These are phyloP conservation scores for Murina feae DNA, from an alignment of 2,113 vertebrate genomes.

Conservation along the genomic window DNA sequence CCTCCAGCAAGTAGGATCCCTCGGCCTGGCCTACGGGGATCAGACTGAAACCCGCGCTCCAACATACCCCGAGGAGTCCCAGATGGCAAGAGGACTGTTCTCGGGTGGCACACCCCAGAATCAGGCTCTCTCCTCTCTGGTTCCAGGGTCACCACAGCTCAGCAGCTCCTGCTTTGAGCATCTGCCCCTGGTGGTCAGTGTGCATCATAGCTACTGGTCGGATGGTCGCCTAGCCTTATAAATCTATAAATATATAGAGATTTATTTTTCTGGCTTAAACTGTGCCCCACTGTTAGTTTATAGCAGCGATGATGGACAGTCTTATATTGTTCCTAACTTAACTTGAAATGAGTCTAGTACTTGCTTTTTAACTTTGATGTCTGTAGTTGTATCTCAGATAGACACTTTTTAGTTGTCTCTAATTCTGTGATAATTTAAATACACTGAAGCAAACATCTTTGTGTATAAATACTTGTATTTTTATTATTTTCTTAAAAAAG, in stretches of 20 bases:
- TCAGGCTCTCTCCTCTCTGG: too few species aligned
- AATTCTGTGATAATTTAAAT: neutral
- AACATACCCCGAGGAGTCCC: too few species aligned
- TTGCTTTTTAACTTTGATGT: neutral
- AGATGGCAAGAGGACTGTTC: too few species aligned
- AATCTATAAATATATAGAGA: too few species aligned
- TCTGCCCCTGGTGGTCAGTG: too few species aligned
- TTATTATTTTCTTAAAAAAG: neutral
- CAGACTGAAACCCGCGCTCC: too few species aligned
- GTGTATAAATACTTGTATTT: neutral
- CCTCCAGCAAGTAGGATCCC: too few species aligned
- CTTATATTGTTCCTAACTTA: neutral
- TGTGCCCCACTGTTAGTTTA: neutral
- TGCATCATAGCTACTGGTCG: fast-evolving
- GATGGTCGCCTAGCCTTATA: too few species aligned
- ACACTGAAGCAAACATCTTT: neutral
- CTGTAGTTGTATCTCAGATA: neutral
- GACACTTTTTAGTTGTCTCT: neutral
- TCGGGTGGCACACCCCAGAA: too few species aligned
- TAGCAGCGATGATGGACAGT: neutral
- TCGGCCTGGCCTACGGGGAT: too few species aligned
- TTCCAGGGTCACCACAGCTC: too few species aligned
- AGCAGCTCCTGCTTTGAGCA: too few species aligned
- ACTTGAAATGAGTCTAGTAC: neutral
- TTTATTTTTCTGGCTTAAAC: neutral